Evolutionary conservation across 2,113 vertebrate genomes (phyloP).

Genomic region (Leptocoma aspasia): DNA sequence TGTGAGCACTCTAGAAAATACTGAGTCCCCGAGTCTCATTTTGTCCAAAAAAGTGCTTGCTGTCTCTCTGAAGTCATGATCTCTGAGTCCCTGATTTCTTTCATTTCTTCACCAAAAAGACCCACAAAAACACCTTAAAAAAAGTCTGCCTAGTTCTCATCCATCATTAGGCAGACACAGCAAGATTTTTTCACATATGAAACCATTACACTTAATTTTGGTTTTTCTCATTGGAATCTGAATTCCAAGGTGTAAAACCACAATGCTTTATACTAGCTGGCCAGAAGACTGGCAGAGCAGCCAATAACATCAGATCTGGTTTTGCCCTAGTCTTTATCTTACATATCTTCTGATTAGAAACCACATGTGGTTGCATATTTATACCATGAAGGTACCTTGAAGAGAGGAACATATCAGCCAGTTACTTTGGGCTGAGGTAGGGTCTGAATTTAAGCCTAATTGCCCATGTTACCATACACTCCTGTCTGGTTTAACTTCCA

Average conservation of each 20-base stretch:
- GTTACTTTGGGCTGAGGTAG: neutral
- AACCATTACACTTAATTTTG: neutral
- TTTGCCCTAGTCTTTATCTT: neutral
- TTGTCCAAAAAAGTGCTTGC: neutral
- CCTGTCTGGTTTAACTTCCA: neutral
- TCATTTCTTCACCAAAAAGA: neutral
- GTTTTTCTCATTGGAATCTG: neutral
- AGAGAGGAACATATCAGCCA: neutral
- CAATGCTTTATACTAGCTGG: neutral
- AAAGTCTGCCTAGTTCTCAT: neutral
- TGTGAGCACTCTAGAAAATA: neutral
- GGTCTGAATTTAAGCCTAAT: neutral
- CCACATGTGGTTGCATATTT: neutral
- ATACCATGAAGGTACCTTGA: neutral
- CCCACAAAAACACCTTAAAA: neutral
- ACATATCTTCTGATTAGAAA: neutral
- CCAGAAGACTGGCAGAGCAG: neutral
- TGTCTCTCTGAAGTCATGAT: neutral
- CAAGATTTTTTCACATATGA: neutral
- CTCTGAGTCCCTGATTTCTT: neutral
- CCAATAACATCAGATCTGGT: neutral
- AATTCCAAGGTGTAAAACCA: neutral
- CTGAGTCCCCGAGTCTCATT: rapidly evolving
- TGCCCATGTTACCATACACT: neutral
- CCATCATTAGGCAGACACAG: neutral